These are phyloP conservation scores for Acipenser ruthenus DNA, from an alignment of 2,797 vertebrate genomes.

Conservation along the genomic window DNA sequence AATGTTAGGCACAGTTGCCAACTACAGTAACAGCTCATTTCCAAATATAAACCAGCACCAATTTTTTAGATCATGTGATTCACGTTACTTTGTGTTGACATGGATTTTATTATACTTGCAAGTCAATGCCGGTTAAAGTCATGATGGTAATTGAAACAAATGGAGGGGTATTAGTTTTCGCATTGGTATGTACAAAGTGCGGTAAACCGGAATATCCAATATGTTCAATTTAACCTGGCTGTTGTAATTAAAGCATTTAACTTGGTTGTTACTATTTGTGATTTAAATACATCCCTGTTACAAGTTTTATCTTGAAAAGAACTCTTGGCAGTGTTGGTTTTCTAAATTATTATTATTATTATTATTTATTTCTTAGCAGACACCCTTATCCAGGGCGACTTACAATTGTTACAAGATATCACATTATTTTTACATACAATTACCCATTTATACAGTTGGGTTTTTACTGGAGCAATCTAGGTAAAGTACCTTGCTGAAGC, in stretches of 20 bases:
- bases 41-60: not conserved
- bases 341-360: too few species aligned
- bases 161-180: constrained; percentile 22
- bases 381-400: too few species aligned
- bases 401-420: too few species aligned
- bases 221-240: not conserved
- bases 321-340: too few species aligned
- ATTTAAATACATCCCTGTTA: constrained; percentile 9
- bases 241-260: constrained; percentile 8
- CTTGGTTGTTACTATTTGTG: constrained; percentile 7
- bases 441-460: too few species aligned
- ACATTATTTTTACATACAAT: too few species aligned
- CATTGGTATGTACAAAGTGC: constrained; percentile 15
- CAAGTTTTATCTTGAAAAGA: too few species aligned
- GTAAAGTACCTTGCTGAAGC: too few species aligned
- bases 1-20: not conserved
- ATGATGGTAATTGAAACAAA: constrained; percentile 30
- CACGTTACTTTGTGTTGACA: constrained; percentile 20
- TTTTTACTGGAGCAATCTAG: too few species aligned
- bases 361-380: too few species aligned
- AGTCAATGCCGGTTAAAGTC: constrained; percentile 16
- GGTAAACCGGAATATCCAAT: not conserved
- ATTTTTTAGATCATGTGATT: not conserved
- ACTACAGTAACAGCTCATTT: not conserved
- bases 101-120: constrained; percentile 9